Conservation (phyloP, 2,797 vertebrate genomes). For the Zenarchopterus dispar region DNA sequence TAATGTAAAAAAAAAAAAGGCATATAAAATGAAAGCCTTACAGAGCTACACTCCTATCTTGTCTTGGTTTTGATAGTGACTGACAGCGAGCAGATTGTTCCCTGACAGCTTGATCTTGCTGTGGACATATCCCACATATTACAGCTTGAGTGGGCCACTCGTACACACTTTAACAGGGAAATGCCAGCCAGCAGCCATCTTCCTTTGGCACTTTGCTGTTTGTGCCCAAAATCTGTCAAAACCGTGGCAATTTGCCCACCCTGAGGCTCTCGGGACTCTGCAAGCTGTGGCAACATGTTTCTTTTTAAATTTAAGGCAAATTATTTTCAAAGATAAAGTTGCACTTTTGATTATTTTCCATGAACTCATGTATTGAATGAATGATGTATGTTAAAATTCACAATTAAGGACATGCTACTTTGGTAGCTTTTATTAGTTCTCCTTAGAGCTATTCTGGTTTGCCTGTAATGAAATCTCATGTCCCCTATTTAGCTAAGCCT, state of each 20-base stretch:
- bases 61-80: constrained; percentile 38
- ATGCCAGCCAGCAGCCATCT: constrained; percentile 69
- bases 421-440: constrained; percentile 49
- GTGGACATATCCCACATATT: constrained; percentile 66
- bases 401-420: constrained; percentile 23
- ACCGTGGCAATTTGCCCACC: constrained; percentile 35
- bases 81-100: constrained; percentile 54
- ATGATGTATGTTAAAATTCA: constrained; percentile 11
- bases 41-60: constrained; percentile 23
- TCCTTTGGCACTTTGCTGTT: constrained; percentile 67
- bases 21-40: constrained; percentile 12
- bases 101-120: constrained; percentile 64
- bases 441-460: constrained; percentile 62
- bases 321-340: constrained; percentile 14
- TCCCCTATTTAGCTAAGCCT: constrained; percentile 66
- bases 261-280: constrained; percentile 32
- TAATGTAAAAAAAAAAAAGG: neutral
- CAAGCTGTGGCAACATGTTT: constrained; percentile 22
- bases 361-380: neutral
- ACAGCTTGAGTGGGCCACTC: constrained; percentile 60
- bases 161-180: constrained; percentile 65
- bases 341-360: constrained; percentile 1
- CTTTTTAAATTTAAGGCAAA: constrained; percentile 35
- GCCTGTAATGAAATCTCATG: constrained; percentile 62
- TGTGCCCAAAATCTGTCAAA: constrained; percentile 51